Percentiles rank a stretch among this genome's conserved stretches.
phyloP scores from a whole-genome alignment of 2,888 invertebrate genomes.

The Cantharis flavilabris region DNA sequence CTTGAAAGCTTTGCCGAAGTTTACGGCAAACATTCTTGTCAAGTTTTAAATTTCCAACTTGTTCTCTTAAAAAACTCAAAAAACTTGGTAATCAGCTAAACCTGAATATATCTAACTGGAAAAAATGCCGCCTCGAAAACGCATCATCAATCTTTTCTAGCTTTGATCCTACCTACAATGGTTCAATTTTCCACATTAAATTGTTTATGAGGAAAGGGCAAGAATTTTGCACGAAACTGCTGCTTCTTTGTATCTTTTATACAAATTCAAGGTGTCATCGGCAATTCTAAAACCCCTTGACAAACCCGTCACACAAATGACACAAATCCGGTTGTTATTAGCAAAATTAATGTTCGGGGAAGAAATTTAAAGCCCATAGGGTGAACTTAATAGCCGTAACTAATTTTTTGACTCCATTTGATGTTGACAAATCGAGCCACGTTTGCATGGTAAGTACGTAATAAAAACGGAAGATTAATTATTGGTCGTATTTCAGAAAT shows the following conservation, averaged over 20 bases:
- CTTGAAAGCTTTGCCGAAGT: not conserved
- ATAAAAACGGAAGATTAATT: slow-evolving; percentile 28
- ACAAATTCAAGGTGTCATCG: slow-evolving; percentile 30
- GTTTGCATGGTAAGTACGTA: slow-evolving; percentile 22
- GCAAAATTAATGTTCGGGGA: slow-evolving; percentile 31
- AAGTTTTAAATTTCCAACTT: slow-evolving; percentile 9
- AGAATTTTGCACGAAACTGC: not conserved
- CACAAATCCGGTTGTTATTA: slow-evolving; percentile 32
- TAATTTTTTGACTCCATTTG: slow-evolving; percentile 27
- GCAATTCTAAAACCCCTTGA: slow-evolving; percentile 20
- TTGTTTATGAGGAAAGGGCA: slow-evolving; percentile 1
- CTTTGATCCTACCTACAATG: not conserved
- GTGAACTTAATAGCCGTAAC: slow-evolving; percentile 31
- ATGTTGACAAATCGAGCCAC: slow-evolving; percentile 26
- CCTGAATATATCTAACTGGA: not conserved
- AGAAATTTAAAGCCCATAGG: slow-evolving; percentile 26
- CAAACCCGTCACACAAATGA: slow-evolving; percentile 28
- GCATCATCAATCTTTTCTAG: not conserved
- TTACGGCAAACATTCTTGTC: slow-evolving; percentile 6
- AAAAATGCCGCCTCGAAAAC: not conserved
- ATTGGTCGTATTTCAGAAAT: slow-evolving; percentile 1
- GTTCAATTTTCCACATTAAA: not conserved
- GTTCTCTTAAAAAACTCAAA: not conserved
- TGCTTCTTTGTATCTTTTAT: slow-evolving; percentile 17
- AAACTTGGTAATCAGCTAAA: not conserved